phyloP scores from a whole-genome alignment of 1,140 invertebrate species.

The Hydropsyche tenuis region DNA sequence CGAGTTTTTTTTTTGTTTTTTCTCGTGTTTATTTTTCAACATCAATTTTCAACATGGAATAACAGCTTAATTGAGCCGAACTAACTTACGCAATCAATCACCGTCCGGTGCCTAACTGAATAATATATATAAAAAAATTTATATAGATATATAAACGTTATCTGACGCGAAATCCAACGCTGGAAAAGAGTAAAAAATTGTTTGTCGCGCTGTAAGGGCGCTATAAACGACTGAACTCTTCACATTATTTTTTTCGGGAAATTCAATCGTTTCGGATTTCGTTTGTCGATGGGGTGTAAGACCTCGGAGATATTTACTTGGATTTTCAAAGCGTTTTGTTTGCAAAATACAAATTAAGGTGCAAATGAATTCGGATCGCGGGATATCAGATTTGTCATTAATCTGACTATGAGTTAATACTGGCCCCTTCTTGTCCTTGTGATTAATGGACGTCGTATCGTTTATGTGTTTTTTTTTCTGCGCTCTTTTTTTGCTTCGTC shows the following conservation, averaged over 20 bases:
- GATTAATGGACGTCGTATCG: constrained; percentile 6
- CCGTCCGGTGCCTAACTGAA: neutral
- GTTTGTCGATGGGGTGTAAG: neutral
- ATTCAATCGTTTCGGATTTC: constrained; percentile 6
- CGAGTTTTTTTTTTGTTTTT: constrained; percentile 1
- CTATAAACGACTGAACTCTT: no score
- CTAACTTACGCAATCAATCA: constrained; percentile 36
- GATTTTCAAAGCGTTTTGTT: neutral
- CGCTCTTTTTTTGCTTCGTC: no score
- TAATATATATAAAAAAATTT: neutral
- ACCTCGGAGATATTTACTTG: neutral
- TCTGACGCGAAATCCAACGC: constrained; percentile 30
- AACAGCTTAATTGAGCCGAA: constrained; percentile 36
- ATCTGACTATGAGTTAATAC: constrained; percentile 7
- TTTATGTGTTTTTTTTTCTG: neutral
- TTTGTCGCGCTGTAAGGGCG: neutral
- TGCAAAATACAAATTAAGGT: constrained; percentile 1
- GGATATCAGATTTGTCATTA: constrained; percentile 17
- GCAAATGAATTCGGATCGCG: neutral
- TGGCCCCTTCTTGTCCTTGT: neutral
- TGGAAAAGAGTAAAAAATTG: constrained; percentile 10
- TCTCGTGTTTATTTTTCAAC: constrained; percentile 23
- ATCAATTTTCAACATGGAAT: constrained; percentile 33
- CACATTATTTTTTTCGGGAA: neutral
- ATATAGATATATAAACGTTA: constrained; percentile 19